Evolutionary conservation across 2,888 invertebrate species (phyloP).

Genomic region (Coelopa pilipes): DNA sequence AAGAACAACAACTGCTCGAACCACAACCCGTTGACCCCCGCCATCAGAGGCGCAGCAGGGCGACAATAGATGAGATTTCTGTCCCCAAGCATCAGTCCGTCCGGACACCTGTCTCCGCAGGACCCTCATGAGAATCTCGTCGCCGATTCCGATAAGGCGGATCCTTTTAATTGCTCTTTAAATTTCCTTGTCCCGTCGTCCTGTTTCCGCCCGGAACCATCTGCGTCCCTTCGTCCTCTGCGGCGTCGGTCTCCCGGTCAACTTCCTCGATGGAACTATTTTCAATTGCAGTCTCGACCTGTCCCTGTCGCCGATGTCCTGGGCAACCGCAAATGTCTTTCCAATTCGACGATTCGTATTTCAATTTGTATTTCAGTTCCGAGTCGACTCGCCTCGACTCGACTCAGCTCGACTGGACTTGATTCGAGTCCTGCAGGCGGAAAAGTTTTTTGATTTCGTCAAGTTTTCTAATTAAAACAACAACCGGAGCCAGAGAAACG

Average conservation of each 20-base stretch:
- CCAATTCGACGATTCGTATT: slow-evolving; percentile 29
- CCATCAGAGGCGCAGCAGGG: slow-evolving; percentile 1
- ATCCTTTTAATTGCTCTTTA: slow-evolving; percentile 10
- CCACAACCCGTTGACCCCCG: neutral
- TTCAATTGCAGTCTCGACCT: neutral
- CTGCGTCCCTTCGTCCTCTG: no score
- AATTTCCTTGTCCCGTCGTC: neutral
- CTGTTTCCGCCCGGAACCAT: no score
- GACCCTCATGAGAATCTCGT: neutral
- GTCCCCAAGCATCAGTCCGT: neutral
- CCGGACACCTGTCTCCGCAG: no score
- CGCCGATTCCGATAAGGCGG: neutral
- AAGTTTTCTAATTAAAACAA: slow-evolving; percentile 37
- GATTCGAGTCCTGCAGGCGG: neutral
- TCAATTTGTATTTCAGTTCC: slow-evolving; percentile 3
- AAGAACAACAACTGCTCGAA: no score
- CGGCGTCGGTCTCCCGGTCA: no score
- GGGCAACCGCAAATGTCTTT: slow-evolving; percentile 25
- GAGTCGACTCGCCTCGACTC: slow-evolving; percentile 5
- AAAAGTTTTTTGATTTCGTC: slow-evolving; percentile 23
- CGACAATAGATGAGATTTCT: neutral
- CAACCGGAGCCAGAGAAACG: slow-evolving; percentile 20
- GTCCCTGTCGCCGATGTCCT: slow-evolving; percentile 7
- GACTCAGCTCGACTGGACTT: neutral
- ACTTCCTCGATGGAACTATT: neutral